Percentiles rank a stretch among this genome's conserved stretches.
phyloP scores from a whole-genome alignment of 2,888 invertebrate species.

The Charanyca ferruginea region DNA sequence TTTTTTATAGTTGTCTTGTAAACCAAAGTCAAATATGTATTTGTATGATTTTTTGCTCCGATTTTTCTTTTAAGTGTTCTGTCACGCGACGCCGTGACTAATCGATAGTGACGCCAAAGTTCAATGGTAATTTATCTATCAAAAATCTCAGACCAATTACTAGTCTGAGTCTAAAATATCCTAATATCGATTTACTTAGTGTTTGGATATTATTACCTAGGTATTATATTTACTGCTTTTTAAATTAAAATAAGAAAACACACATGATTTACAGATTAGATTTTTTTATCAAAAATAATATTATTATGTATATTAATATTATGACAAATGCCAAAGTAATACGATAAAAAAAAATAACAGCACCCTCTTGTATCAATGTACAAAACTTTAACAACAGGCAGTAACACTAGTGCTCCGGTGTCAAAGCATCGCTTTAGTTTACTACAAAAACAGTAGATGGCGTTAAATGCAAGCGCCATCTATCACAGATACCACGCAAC shows the following conservation, averaged over 20 bases:
- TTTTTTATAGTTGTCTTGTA: slow-evolving; percentile 66
- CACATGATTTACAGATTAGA: too few relatives aligned
- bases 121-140: slow-evolving; percentile 30
- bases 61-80: slow-evolving; percentile 41
- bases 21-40: slow-evolving; percentile 43
- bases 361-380: slow-evolving; percentile 9
- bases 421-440: neutral
- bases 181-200: neutral
- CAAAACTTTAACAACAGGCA: neutral
- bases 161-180: too few relatives aligned
- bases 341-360: neutral
- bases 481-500: neutral
- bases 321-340: too few relatives aligned
- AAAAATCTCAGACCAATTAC: too few relatives aligned
- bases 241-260: slow-evolving; percentile 11
- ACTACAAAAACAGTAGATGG: slow-evolving; percentile 17
- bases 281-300: too few relatives aligned
- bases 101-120: slow-evolving; percentile 59
- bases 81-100: slow-evolving; percentile 45
- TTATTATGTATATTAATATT: too few relatives aligned
- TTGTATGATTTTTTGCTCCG: slow-evolving; percentile 50
- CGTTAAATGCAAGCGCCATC: slow-evolving; percentile 13
- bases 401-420: too few relatives aligned
- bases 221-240: neutral
- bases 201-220: neutral